phyloP scores from a whole-genome alignment of 1,140 invertebrate genomes.

The Aradophagus sp. region DNA sequence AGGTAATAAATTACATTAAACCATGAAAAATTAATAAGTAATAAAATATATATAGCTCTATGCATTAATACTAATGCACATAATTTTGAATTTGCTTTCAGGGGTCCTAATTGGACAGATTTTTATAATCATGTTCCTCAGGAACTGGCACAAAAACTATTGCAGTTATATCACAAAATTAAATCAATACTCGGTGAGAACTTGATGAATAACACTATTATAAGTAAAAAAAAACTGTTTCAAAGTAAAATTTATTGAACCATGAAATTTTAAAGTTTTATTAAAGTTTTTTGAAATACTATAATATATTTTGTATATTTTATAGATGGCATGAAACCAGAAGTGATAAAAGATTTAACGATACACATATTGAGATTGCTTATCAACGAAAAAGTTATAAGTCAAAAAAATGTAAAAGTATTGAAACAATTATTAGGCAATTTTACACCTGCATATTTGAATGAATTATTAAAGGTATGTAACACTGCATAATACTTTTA shows the following conservation, averaged over 20 bases:
- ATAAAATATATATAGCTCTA: slow-evolving; percentile 14
- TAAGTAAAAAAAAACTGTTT: too few species aligned
- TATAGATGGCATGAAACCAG: slow-evolving; percentile 65
- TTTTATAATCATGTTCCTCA: slow-evolving; percentile 58
- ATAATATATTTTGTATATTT: slow-evolving; percentile 11
- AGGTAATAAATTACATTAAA: slow-evolving; percentile 54
- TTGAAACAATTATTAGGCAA: slow-evolving; percentile 77
- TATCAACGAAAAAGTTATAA: slow-evolving; percentile 77
- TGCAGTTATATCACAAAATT: slow-evolving; percentile 54
- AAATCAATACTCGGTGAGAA: slow-evolving; percentile 57
- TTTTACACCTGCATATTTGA: slow-evolving; percentile 70
- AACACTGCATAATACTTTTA: too few species aligned
- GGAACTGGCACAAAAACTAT: slow-evolving; percentile 30
- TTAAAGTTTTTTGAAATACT: not conserved
- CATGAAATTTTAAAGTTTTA: not conserved
- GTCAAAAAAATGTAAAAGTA: slow-evolving; percentile 74
- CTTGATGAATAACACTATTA: too few species aligned
- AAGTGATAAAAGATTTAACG: slow-evolving; percentile 79
- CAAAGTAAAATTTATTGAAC: not conserved
- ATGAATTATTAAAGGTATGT: slow-evolving; percentile 76
- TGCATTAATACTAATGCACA: slow-evolving; percentile 2
- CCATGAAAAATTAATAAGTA: too few species aligned
- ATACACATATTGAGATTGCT: slow-evolving; percentile 79
- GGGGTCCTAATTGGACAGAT: slow-evolving; percentile 60
- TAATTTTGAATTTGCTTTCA: slow-evolving; percentile 42